Evolutionary conservation across 1,140 invertebrate genomes (phyloP), one percentile per base, ranked within the genome.

Genomic region (Platyura marginata): DNA sequence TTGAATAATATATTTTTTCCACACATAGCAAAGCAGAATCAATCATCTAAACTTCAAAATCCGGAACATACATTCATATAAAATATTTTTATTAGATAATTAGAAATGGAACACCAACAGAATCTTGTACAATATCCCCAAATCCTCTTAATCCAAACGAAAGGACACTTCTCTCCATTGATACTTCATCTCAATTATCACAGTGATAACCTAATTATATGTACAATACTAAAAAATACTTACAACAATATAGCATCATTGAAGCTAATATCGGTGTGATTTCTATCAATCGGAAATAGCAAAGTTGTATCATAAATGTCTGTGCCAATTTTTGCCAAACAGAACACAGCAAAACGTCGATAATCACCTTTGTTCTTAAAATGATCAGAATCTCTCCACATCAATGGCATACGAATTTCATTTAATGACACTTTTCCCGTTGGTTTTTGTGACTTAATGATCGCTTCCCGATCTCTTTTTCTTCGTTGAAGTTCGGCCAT

Each of bases 311-410:
- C 78, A 39, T 72, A 74, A 32, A 82, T 72, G 52, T 81, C 75
- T 1, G 75, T 76, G 1, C 76, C 77, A 40, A 79, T 65, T 48
- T 70, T 69, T 16, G 75, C 65, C 40, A 81, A 53, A 53, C 77
- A 80, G 57, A 81, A 81, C 5, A 80, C 75, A 3, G 77, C 76
- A 56, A 78, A 81, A 44, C 75, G 62, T 36, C 77, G 55, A 54
- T 79, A 72, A 58, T 80, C 77, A 21, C 77, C 77, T 47, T 77
- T 75, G 56, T 79, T 79, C 54, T 79, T 79, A 51, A 80, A 81
- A 50, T 81, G 75, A 53, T 81, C 77, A 0, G 69, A 70, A 53
- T 81, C 77, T 44, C 75, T 69, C 77, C 77, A 81, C 61, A 81
- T 79, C 22, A 81, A 53, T 0, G 79, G 79, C 50, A 81, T 72